Evolutionary conservation across 2,888 invertebrate species (phyloP).

Genomic region (Thelaira solivaga): DNA sequence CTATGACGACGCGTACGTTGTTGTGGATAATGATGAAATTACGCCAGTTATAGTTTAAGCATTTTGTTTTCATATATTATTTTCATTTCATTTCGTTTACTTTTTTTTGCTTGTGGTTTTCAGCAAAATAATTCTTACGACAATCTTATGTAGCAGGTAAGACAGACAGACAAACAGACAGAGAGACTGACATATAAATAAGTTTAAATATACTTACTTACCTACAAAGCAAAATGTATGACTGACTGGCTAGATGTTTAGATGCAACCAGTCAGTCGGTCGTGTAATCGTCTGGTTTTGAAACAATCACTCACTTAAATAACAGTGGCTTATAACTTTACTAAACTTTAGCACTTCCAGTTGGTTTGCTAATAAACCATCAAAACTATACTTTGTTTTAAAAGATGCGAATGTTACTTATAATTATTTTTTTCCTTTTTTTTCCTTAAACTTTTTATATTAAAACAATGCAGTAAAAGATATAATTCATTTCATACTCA

Average conservation of each 20-base stretch:
- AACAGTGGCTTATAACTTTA: conserved; percentile 58
- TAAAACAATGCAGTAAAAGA: background rate
- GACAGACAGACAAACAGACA: background rate
- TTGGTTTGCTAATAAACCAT: conserved; percentile 49
- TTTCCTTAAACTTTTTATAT: background rate
- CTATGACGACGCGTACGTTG: conserved; percentile 58
- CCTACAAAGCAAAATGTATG: no score
- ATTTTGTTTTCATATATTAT: conserved; percentile 31
- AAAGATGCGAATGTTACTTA: background rate
- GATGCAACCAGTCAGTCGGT: background rate
- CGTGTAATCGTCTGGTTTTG: no score
- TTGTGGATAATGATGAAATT: conserved; percentile 61
- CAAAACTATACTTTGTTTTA: conserved; percentile 27
- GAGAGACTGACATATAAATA: background rate
- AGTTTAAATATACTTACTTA: no score
- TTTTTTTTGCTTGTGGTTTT: conserved; percentile 46
- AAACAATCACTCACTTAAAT: conserved; percentile 55
- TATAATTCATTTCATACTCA: background rate
- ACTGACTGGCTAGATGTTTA: conserved; percentile 21
- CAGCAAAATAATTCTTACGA: conserved; percentile 33
- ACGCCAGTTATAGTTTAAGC: conserved; percentile 48
- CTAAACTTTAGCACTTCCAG: conserved; percentile 60
- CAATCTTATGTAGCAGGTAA: no score
- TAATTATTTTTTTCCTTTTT: background rate
- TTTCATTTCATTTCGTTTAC: conserved; percentile 5